Conservation (phyloP, 1,140 invertebrate genomes). For the Atopsyche davidsoni region DNA sequence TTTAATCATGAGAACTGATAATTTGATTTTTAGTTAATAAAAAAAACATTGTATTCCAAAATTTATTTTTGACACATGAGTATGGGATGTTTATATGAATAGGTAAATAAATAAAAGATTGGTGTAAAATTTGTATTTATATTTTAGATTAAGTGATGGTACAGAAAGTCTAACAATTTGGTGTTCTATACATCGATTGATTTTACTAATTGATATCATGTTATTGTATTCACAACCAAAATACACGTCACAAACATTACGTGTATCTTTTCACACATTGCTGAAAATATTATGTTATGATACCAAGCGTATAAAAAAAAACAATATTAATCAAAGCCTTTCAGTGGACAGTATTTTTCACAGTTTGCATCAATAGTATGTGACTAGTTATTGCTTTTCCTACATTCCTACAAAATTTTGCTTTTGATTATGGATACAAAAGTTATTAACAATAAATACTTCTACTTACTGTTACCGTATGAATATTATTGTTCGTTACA, state of each 20-base stretch:
- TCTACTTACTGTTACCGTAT: slow-evolving; percentile 27
- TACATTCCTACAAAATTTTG: slow-evolving; percentile 28
- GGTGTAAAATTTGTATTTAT: slow-evolving; percentile 18
- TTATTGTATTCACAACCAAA: slow-evolving; percentile 27
- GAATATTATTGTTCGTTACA: slow-evolving; percentile 32
- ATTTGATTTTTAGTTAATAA: too few relatives aligned
- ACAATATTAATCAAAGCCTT: slow-evolving; percentile 10
- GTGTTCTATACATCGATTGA: slow-evolving; percentile 29
- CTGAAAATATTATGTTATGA: slow-evolving; percentile 3
- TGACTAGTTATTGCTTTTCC: slow-evolving; percentile 28
- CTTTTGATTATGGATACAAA: slow-evolving; percentile 28
- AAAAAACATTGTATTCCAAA: background rate
- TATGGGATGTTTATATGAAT: background rate
- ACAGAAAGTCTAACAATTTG: slow-evolving; percentile 26
- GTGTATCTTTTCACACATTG: too few relatives aligned
- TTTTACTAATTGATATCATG: slow-evolving; percentile 25
- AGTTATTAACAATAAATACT: slow-evolving; percentile 27
- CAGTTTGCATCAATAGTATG: slow-evolving; percentile 1
- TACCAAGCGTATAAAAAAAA: slow-evolving; percentile 14
- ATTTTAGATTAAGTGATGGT: slow-evolving; percentile 25
- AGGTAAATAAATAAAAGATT: slow-evolving; percentile 13
- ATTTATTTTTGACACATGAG: background rate
- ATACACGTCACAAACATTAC: slow-evolving; percentile 20
- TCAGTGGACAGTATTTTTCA: slow-evolving; percentile 7
- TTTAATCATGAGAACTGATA: too few relatives aligned